Conservation (phyloP, 2,797 vertebrate genomes). For the Balearica regulorum region DNA sequence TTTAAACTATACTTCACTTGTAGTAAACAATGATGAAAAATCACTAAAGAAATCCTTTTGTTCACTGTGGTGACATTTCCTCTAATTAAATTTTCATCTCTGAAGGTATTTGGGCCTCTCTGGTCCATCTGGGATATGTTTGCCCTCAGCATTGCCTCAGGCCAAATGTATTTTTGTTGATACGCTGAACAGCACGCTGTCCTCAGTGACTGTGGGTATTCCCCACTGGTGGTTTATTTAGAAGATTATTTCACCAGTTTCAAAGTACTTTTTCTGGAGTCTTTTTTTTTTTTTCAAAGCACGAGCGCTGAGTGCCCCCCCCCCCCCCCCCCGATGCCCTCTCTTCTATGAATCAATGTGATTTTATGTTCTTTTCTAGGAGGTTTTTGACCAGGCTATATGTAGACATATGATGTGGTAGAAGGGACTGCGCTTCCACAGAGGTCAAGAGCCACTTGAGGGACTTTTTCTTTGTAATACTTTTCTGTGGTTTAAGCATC, state of each 20-base stretch:
- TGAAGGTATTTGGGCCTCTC: constrained; percentile 63
- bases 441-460: background rate
- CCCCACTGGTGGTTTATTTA: constrained; percentile 65
- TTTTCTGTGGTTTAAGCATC: background rate
- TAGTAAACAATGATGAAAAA: constrained; percentile 46
- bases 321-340: background rate
- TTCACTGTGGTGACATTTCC: constrained; percentile 69
- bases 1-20: constrained; percentile 21
- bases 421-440: background rate
- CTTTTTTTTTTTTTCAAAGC: background rate
- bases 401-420: background rate
- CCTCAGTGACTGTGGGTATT: constrained; percentile 48
- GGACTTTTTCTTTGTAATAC: background rate
- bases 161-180: constrained; percentile 73
- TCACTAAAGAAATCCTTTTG: constrained; percentile 55
- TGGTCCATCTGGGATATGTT: constrained; percentile 65
- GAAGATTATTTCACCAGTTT: constrained; percentile 45
- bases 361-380: background rate
- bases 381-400: background rate
- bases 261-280: constrained; percentile 44
- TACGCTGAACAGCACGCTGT: constrained; percentile 20
- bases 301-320: background rate
- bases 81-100: constrained; percentile 74
- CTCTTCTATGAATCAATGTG: background rate
- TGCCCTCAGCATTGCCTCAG: constrained; percentile 69